Conservation (phyloP, 2,113 vertebrate species). For the Tichodroma muraria region DNA sequence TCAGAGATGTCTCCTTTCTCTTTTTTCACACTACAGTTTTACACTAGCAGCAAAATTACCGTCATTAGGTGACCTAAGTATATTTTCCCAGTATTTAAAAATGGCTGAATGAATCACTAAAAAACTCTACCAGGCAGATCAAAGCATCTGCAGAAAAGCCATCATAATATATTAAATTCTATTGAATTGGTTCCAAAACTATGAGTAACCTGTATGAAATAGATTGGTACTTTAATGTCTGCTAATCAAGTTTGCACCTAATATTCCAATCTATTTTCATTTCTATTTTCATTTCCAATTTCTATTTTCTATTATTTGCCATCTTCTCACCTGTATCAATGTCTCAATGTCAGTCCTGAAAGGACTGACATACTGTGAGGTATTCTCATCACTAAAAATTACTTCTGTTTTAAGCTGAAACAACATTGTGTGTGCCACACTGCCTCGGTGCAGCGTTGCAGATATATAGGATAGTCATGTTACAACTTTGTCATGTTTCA, state of each 20-base stretch:
- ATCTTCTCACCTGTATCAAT: background rate
- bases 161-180: background rate
- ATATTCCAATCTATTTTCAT: background rate
- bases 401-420: background rate
- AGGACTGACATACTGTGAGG: background rate
- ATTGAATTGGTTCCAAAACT: background rate
- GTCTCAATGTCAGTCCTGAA: background rate
- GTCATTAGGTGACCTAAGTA: background rate
- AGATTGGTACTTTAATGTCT: background rate
- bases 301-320: background rate
- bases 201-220: background rate
- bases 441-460: background rate
- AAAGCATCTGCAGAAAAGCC: constrained; percentile 1
- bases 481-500: background rate
- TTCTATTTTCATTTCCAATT: too few relatives aligned
- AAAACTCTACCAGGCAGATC: background rate
- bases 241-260: background rate
- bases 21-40: background rate
- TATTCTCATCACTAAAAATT: background rate
- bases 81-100: constrained; percentile 19
- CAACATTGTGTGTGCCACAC: background rate
- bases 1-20: background rate
- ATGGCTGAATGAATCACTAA: background rate
- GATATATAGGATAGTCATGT: background rate
- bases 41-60: background rate